Base-by-base conservation (phyloP, 2,797 vertebrate genomes). In the Coracias cyanogaster region DNA sequence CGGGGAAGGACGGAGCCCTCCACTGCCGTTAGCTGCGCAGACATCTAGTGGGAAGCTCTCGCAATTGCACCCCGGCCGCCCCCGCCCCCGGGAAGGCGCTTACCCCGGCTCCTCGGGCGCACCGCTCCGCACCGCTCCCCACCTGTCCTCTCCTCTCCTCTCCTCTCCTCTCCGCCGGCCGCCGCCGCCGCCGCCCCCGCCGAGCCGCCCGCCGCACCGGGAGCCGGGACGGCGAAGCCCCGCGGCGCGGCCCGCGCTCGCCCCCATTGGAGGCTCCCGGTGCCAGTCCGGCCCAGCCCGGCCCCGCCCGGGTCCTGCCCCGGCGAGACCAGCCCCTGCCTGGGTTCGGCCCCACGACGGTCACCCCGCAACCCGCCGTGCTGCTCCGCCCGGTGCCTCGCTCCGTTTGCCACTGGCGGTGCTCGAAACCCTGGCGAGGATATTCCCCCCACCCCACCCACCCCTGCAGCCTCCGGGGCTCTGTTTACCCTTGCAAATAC, bases 31-130 rank as follows among this genome's bases (percentile, higher is more conserved):
- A 98, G 95, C 98, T 97, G 94, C 52, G 97, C 98, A 98, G 98
- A 98, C 98, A 98, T 98, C 98, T 98, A 98, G 98, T 94, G 98
- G 98, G 95, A 97, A 95, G 82, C 55, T 66, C 67, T 91, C 29
- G 98, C 91, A 96, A 98, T 14, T 98, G 95, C 98, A 98, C 48
- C 80, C 69, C 89, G 64, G 35, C 48, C 85, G 31, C 65, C n/a
- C 12, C 28, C 25, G 25, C 43, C 73, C 22, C 57, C 20, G 21
- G 43, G 26, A 45, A 66, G 35, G 49, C 15, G 28, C 55, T 71
- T 77, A 64, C 73, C 85, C 67, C 14, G 39, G 33, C 45, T 82
- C 14, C 15, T 69, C 25, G 78, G 26, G 31, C 35, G 35, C 20
- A 3, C 12, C 26, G 55, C 39, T 22, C 26, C 35, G 67, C 46